A percentile compares a stretch with the other conserved stretches of the same genome.
phyloP scores from a whole-genome alignment of 2,113 vertebrate genomes.

The Hippocampus guttulatus region DNA sequence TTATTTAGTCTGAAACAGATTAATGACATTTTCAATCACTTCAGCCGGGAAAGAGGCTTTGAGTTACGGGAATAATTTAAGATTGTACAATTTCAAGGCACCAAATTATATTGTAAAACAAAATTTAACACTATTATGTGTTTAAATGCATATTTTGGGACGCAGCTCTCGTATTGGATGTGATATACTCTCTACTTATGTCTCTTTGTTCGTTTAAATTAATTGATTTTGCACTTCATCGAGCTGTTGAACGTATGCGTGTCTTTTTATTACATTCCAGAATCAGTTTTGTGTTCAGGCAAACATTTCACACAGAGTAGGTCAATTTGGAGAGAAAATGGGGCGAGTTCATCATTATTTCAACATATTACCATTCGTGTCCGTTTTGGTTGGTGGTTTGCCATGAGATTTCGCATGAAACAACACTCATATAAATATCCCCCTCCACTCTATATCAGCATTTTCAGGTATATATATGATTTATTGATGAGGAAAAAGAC shows the following conservation, averaged over 20 bases:
- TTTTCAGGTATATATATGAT: background rate
- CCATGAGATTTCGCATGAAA: background rate
- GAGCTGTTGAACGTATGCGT: too few species aligned
- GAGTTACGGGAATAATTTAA: too few species aligned
- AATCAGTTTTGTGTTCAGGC: too few species aligned
- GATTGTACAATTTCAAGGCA: background rate
- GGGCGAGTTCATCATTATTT: background rate
- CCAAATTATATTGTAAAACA: background rate
- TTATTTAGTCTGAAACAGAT: too few species aligned
- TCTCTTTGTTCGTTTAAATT: too few species aligned
- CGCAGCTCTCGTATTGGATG: background rate
- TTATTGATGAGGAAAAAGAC: background rate
- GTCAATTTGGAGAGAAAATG: background rate
- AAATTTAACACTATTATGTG: background rate
- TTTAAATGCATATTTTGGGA: background rate
- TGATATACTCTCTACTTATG: too few species aligned
- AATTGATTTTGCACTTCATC: too few species aligned
- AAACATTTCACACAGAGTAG: background rate
- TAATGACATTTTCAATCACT: too few species aligned
- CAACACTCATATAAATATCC: background rate
- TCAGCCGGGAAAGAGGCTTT: too few species aligned
- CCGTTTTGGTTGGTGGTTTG: background rate
- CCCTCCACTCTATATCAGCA: background rate
- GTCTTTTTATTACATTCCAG: too few species aligned
- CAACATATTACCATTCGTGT: background rate